Evolutionary conservation across 2,888 invertebrate species (phyloP).

Genomic region (Cryptus armator): DNA sequence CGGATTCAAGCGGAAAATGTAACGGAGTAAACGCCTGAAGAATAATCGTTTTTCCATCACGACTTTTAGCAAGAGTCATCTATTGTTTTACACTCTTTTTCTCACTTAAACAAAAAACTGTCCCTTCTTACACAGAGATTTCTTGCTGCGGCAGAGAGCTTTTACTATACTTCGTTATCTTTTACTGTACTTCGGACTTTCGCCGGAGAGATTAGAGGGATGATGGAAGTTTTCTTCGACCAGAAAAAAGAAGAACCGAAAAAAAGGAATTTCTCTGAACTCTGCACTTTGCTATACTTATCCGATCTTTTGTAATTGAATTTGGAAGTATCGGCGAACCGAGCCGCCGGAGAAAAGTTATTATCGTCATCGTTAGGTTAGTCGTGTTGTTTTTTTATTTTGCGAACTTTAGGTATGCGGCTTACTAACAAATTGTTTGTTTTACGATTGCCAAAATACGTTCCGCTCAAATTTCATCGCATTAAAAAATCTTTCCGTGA

Average conservation of each 20-base stretch:
- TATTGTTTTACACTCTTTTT: slow-evolving; percentile 48
- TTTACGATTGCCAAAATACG: too few species aligned
- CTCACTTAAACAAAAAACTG: neutral
- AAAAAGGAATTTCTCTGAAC: slow-evolving; percentile 20
- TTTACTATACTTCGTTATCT: slow-evolving; percentile 39
- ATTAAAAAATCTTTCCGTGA: too few species aligned
- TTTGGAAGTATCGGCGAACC: neutral
- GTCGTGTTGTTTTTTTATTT: neutral
- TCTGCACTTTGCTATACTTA: slow-evolving; percentile 23
- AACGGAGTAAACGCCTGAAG: slow-evolving; percentile 21
- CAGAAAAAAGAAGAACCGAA: neutral
- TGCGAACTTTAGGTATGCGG: too few species aligned
- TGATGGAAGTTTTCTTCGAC: slow-evolving; percentile 7
- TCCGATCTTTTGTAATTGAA: slow-evolving; percentile 50
- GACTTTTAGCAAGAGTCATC: slow-evolving; percentile 19
- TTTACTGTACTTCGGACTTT: slow-evolving; percentile 22
- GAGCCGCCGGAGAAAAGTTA: slow-evolving; percentile 27
- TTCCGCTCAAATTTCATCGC: too few species aligned
- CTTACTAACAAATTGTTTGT: too few species aligned
- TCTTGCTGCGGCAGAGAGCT: neutral
- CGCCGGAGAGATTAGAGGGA: slow-evolving; percentile 34
- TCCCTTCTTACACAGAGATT: slow-evolving; percentile 12
- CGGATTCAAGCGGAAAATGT: slow-evolving; percentile 9
- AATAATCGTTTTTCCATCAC: slow-evolving; percentile 55
- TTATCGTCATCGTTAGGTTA: slow-evolving; percentile 1